Base-by-base conservation (phyloP, 2,113 vertebrate genomes). In the Mustela lutreola region DNA sequence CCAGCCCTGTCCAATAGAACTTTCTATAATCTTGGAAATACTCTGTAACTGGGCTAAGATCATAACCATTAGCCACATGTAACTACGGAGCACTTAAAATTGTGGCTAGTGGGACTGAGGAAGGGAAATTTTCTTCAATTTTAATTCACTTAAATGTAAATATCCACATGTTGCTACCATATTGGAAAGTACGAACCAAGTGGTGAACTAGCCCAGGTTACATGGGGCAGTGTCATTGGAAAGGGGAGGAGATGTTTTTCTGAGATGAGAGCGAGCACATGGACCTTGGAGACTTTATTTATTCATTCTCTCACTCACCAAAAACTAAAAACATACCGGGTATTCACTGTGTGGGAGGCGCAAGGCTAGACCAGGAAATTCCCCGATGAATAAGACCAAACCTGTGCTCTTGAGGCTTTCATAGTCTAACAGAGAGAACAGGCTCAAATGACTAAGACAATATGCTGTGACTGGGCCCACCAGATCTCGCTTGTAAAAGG, bases 141-240 rank as follows among this genome's bases (percentile, higher is more conserved):
- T 86, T 70, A 91, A 91, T 93, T 56, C 76, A 76, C 50, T 33
- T 93, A 85, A 65, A 65, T 84, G 58, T 76, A 45, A 80, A 58
- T 65, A 75, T n/a, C 12, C 18, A 85, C 73, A 33, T 82, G 9
- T 65, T 28, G 22, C 50, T 67, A 28, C 26, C 14, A 15, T 86
- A 53, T 78, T 95, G 56, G 39, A 85, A 94, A 85, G 24, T 22
- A 50, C n/a, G 21, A 84, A 62, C 62, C 63, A 84, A 87, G 11
- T 45, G 12, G 2, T 82, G 16, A 80, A 22, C 19, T 60, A 24
- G 16, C 26, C 76, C 36, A 80, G 60, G 22, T 80, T 95, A 65
- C 33, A 1, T 48, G 62, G 19, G 24, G 48, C 33, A 65, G 5
- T 21, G 21, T 33, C 53, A 63, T 50, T 67, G 16, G 78, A 84